Conservation (phyloP, 2,113 vertebrate genomes). For the Cyprinus carpio region DNA sequence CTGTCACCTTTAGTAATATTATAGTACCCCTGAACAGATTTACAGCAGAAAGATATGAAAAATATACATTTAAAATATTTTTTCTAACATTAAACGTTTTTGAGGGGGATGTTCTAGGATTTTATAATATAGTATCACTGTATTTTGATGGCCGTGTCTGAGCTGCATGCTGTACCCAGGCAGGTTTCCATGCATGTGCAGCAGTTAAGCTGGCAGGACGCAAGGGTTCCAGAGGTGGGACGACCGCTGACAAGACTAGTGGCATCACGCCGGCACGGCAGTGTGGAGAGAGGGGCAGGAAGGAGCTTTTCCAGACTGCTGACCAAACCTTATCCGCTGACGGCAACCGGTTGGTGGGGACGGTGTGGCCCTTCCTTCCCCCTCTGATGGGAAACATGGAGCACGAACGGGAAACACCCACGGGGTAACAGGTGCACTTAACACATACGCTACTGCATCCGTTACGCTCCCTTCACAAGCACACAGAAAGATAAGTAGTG, state of each 20-base stretch:
- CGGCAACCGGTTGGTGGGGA: slow-evolving; percentile 30
- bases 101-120: neutral
- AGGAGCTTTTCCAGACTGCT: slow-evolving; percentile 58
- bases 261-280: slow-evolving; percentile 47
- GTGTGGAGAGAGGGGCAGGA: slow-evolving; percentile 50
- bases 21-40: neutral
- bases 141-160: slow-evolving; percentile 34
- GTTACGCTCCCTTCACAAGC: neutral
- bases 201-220: slow-evolving; percentile 34
- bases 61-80: neutral
- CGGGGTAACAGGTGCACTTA: slow-evolving; percentile 41
- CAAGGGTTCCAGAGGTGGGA: slow-evolving; percentile 43
- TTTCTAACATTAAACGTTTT: neutral
- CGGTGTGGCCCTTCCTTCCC: slow-evolving; percentile 53
- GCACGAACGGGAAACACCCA: slow-evolving; percentile 28
- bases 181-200: slow-evolving; percentile 49
- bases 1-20: neutral
- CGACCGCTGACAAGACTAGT: slow-evolving; percentile 56
- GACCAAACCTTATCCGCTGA: slow-evolving; percentile 59
- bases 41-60: neutral
- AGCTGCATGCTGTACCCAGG: slow-evolving; percentile 42
- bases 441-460: neutral
- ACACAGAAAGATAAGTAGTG: neutral
- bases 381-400: slow-evolving; percentile 38
- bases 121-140: neutral